A percentile compares a stretch with the other conserved stretches of the same genome.
phyloP scores from a whole-genome alignment of 37 sponge, comb jelly and placozoan genomes.

The Mnemiopsis leidyi region DNA sequence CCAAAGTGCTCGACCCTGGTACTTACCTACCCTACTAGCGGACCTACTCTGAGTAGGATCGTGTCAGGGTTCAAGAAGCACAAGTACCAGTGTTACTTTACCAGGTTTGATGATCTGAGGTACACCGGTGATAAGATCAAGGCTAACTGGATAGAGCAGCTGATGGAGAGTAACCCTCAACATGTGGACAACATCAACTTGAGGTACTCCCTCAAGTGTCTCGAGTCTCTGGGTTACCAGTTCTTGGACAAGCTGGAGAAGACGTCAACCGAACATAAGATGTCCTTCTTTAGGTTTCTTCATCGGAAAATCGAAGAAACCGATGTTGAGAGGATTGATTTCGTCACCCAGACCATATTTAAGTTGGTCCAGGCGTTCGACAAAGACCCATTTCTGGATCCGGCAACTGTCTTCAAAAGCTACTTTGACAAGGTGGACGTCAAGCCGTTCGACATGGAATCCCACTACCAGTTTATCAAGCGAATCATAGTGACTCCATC shows the following conservation, averaged over 20 bases:
- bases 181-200: conserved; percentile 21
- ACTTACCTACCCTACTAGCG: background rate
- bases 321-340: background rate
- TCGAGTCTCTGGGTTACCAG: conserved; percentile 61
- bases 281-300: conserved; percentile 21
- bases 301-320: background rate
- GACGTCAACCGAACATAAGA: conserved; percentile 41
- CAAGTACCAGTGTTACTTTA: conserved; percentile 61
- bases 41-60: background rate
- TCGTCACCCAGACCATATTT: conserved; percentile 59
- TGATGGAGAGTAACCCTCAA: background rate
- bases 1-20: conserved; percentile 19
- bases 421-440: conserved; percentile 1
- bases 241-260: conserved; percentile 48
- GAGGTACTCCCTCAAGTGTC: conserved; percentile 22
- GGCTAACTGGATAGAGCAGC: background rate
- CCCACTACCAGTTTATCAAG: conserved; percentile 64
- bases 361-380: conserved; percentile 23
- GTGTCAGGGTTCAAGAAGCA: conserved; percentile 65
- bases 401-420: background rate
- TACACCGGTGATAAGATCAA: background rate
- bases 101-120: conserved; percentile 54
- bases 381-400: conserved; percentile 46
- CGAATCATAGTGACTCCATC: conserved; percentile 52
- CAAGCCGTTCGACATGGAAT: background rate